Percentiles rank a stretch among this genome's conserved stretches.
phyloP scores from a whole-genome alignment of 1,140 invertebrate genomes.

The Eulimnadia texana region DNA sequence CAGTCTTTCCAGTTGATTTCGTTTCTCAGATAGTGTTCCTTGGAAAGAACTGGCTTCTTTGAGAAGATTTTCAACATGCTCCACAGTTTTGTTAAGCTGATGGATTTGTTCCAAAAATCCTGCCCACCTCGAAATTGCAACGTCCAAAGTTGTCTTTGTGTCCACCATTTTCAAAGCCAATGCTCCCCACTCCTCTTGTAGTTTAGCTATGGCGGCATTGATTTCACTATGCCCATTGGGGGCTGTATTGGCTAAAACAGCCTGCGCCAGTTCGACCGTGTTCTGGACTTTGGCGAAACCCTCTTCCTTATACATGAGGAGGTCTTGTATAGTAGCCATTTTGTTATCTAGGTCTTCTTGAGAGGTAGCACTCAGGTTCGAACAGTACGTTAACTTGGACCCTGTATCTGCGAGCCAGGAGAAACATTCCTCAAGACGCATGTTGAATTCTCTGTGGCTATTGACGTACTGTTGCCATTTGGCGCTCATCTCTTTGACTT shows the following conservation, averaged over 20 bases:
- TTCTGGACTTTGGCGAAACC: constrained; percentile 73
- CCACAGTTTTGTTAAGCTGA: constrained; percentile 63
- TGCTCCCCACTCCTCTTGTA: constrained; percentile 81
- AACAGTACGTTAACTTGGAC: constrained; percentile 67
- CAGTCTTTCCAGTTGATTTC: constrained; percentile 65
- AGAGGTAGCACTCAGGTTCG: constrained; percentile 59
- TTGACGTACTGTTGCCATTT: constrained; percentile 85
- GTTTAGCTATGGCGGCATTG: constrained; percentile 58
- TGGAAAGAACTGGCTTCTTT: constrained; percentile 58
- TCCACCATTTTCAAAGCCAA: constrained; percentile 77
- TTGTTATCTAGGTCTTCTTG: constrained; percentile 75
- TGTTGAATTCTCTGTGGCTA: constrained; percentile 75
- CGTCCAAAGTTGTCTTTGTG: constrained; percentile 69
- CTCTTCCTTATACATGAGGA: constrained; percentile 77
- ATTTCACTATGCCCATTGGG: constrained; percentile 71
- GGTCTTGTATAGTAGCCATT: constrained; percentile 63
- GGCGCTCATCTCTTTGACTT: constrained; percentile 73
- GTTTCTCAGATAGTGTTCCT: constrained; percentile 66
- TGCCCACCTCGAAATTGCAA: constrained; percentile 76
- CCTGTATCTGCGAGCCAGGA: constrained; percentile 73
- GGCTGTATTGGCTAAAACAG: constrained; percentile 82
- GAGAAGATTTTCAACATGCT: constrained; percentile 53
- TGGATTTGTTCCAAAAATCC: constrained; percentile 76
- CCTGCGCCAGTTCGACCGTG: constrained; percentile 74
- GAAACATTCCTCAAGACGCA: constrained; percentile 57